Evolutionary conservation across 2,797 vertebrate species (phyloP).

Genomic region (Astyanax mexicanus): DNA sequence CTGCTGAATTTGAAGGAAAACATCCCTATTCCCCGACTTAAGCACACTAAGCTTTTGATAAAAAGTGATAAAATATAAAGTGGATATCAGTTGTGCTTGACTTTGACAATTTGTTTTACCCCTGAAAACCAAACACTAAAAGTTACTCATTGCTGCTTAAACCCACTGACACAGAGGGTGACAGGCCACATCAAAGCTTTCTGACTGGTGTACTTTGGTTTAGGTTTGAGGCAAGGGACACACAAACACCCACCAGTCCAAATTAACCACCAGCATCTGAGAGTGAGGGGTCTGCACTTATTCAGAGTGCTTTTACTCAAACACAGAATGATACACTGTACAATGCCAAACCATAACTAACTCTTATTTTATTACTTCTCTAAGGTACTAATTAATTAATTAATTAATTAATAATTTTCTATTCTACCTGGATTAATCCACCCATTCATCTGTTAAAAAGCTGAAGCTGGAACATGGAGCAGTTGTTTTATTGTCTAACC

Average conservation of each 20-base stretch:
- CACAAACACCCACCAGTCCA: not conserved
- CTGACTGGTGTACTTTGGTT: conserved; percentile 49
- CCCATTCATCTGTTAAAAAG: too few species aligned
- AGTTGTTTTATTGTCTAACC: too few species aligned
- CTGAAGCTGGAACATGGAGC: too few species aligned
- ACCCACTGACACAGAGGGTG: conserved; percentile 52
- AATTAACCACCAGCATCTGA: not conserved
- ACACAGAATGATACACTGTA: not conserved
- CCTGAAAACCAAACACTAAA: conserved; percentile 27
- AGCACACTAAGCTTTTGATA: too few species aligned
- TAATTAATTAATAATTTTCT: too few species aligned
- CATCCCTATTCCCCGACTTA: too few species aligned
- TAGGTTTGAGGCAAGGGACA: conserved; percentile 24
- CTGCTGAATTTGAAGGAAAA: too few species aligned
- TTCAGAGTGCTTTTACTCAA: not conserved
- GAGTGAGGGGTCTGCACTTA: not conserved
- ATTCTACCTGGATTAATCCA: too few species aligned
- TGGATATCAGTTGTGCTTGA: not conserved
- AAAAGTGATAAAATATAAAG: not conserved
- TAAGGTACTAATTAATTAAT: too few species aligned
- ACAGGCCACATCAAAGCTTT: conserved; percentile 57
- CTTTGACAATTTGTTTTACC: conserved; percentile 45
- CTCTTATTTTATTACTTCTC: too few species aligned
- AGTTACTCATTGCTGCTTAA: conserved; percentile 58
- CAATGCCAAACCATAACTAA: not conserved